Conservation (phyloP, 2,888 invertebrate genomes). For the Drosophila anceps region DNA sequence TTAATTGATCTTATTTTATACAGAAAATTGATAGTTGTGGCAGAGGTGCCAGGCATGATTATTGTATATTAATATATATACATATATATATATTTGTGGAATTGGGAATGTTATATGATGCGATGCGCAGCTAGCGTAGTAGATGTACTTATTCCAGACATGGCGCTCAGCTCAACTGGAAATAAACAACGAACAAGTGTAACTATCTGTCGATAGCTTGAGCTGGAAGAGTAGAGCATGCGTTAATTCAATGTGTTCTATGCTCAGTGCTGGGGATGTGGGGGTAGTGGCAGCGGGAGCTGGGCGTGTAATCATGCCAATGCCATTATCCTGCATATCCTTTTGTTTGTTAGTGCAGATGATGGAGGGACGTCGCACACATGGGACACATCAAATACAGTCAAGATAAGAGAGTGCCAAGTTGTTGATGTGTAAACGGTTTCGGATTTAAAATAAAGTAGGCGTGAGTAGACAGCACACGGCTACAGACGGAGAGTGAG, state of each 20-base stretch:
- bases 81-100: too few relatives aligned
- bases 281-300: neutral
- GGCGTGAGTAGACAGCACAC: constrained; percentile 45
- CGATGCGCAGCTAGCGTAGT: too few relatives aligned
- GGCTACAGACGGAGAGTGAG: neutral
- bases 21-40: too few relatives aligned
- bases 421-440: constrained; percentile 71
- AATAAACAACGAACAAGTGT: neutral
- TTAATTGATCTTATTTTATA: too few relatives aligned
- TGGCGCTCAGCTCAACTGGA: neutral
- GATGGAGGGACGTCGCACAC: constrained; percentile 36
- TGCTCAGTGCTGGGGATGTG: neutral
- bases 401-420: constrained; percentile 67
- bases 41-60: too few relatives aligned
- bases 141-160: too few relatives aligned
- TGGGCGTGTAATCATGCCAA: constrained; percentile 8
- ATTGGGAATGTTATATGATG: too few relatives aligned
- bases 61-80: too few relatives aligned
- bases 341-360: constrained; percentile 52
- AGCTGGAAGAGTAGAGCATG: neutral
- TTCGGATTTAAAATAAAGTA: constrained; percentile 67
- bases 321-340: constrained; percentile 23
- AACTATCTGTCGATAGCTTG: neutral
- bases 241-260: constrained; percentile 36
- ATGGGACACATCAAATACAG: constrained; percentile 68